Evolutionary conservation across 2,888 invertebrate genomes (phyloP), one percentile per base, ranked within the genome.

Genomic region (Minunthozetes semirufus): DNA sequence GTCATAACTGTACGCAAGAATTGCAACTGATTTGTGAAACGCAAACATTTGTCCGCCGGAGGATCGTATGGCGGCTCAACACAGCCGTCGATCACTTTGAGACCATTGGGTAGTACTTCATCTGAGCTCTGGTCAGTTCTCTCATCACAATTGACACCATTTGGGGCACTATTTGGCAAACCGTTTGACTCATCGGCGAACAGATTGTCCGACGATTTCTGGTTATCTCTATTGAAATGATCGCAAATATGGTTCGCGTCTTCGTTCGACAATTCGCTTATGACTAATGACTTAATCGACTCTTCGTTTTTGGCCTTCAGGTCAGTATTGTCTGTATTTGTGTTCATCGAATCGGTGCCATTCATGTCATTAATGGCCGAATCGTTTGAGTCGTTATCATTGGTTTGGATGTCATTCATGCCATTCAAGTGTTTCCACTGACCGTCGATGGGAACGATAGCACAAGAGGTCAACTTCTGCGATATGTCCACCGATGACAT

Each of bases 1-100:
- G 59, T 72, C 42, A 75, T 22, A 0, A 75, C 61, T 29, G 29
- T 56, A 27, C 53, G 33, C 22, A 75, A 70, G 70, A 71, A 68
- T 9, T 72, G 68, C 22, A 74, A 56, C 13, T 74, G 74, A 59
- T 74, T 74, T 15, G 74, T 74, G 38, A 53, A 74, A 29, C 74
- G 59, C 38, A 66, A 29, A 15, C 22, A 27, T 6, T n/a, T 70
- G 19, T 74, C 53, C 8, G 9, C 19, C 25, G 68, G 70, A 15
- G 53, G 70, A 38, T 53, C 48, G 33, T 48, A 74, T 15, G 46
- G 19, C 53, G 59, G 50, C 25, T 74, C 71, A 25, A 50, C 71
- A 15, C 68, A 50, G 19, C 74, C 74, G 46, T 59, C 22, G 2
- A 74, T 33, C 38, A 72, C 22, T 25, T 56, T 38, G 9, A 66